Base-by-base conservation (phyloP, 1,140 invertebrate species). In the Polyergus mexicanus region DNA sequence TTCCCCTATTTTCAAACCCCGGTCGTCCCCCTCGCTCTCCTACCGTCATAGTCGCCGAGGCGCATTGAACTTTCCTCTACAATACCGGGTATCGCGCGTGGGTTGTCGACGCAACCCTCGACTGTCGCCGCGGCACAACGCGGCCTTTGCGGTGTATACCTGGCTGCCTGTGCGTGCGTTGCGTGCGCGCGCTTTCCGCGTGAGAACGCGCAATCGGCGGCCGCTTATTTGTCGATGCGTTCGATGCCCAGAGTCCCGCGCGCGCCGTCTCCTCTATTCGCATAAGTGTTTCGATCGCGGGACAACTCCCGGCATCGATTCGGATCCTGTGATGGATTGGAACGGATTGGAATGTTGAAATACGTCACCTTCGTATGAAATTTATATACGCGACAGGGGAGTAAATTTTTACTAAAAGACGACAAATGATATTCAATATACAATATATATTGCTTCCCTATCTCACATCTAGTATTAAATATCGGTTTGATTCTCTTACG, bases 61-160 rank as follows among this genome's bases (percentile, higher is more conserved):
- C 89, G 88, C 89, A 90, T 90, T 90, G 88, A 89, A 90, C 89
- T 89, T 51, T 77, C 69, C 86, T 75, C 81, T 63, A 90, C 89
- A 90, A 89, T 90, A 87, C 71, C 75, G 74, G 51, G 69, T 89
- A 86, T 90, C 89, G 86, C 85, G 85, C 72, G 72, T 77, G 86
- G 78, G 88, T 76, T 89, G 88, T 88, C 76, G 86, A 85, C 87
- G 87, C 81, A 74, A 75, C 69, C 88, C 87, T 83, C 32, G 76
- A 54, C 47, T 58, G 78, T 83, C 68, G 78, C n/a, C 8, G 68
- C 62, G 62, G 56, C 87, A 78, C 83, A 80, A 63, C 78, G 77
- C 88, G 41, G 56, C 77, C 68, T 90, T 89, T 89, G 89, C 88
- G 47, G 84, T 84, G 68, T 47, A 58, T 62, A 88, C 62, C 56